phyloP scores from a whole-genome alignment of 2,888 invertebrate genomes.

The Brachypalpus laphriformis region DNA sequence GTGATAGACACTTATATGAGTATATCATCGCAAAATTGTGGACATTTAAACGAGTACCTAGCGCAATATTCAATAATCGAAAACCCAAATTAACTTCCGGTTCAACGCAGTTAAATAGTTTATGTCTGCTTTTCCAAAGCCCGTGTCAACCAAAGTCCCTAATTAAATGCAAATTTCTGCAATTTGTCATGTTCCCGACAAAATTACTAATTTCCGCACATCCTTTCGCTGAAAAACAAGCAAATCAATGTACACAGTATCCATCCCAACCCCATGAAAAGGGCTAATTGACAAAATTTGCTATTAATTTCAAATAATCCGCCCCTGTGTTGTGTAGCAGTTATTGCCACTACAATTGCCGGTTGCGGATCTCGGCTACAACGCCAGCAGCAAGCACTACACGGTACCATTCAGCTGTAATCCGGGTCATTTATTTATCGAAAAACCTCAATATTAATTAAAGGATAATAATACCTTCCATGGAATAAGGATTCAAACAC shows the following conservation, averaged over 20 bases:
- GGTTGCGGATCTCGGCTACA: neutral
- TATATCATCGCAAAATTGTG: no score
- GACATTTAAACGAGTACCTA: no score
- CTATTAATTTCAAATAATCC: conserved; percentile 54
- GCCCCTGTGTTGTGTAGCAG: neutral
- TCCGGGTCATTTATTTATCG: conserved; percentile 52
- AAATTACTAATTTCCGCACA: conserved; percentile 34
- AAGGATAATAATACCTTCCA: conserved; percentile 52
- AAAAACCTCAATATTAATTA: conserved; percentile 62
- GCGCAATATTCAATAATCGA: no score
- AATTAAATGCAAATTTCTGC: conserved; percentile 47
- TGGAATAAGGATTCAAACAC: conserved; percentile 22
- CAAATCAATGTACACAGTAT: neutral
- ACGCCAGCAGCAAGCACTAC: neutral
- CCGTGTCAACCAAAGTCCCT: neutral
- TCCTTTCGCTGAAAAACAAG: neutral
- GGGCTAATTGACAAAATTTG: conserved; percentile 36
- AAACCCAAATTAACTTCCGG: neutral
- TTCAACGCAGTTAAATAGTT: neutral
- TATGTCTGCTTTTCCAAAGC: neutral
- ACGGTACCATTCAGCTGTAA: conserved; percentile 14
- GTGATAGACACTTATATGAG: no score
- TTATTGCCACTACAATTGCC: neutral
- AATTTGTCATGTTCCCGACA: conserved; percentile 1
- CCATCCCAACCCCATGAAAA: neutral